Evolutionary conservation across 1,140 invertebrate species (phyloP), one percentile per base, ranked within the genome.

Genomic region (Drosophila rhopaloa): DNA sequence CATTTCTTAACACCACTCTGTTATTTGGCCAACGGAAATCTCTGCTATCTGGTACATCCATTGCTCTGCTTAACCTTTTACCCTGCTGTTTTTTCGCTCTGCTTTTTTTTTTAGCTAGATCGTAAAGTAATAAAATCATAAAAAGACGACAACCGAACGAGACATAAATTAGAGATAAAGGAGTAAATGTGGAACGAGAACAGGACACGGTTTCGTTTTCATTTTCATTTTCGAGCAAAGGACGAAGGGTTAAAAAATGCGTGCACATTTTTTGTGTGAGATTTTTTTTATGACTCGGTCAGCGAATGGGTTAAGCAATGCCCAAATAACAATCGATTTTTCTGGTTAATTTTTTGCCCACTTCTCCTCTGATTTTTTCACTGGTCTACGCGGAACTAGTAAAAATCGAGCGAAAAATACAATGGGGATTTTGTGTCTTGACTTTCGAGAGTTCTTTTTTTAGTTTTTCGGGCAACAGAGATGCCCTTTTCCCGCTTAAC

Each of bases 121-220:
- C 83, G 65, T 89, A 88, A 89, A 88, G 76, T 70, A 89, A 88
- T 89, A 89, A 89, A 88, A 70, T 55, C 65, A 81, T 89, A 89
- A 89, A 88, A 62, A 61, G 48, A 62, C 24, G 55, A 63, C 73
- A 50, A 65, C 46, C 60, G 72, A 61, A 58, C 53, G 51, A 27
- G 73, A 62, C 76, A 68, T 71, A 71, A 71, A 71, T 71, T 71
- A 58, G 51, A 82, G 58, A 85, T 70, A 88, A 86, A 85, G 66
- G 78, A 88, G 77, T 79, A 86, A 78, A 88, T 88, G 62, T 88
- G 71, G 66, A 86, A 83, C 83, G 72, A 53, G 81, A 73, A 83
- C 62, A 60, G 65, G 68, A 55, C 44, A 60, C 65, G 65, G 63
- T 65, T 67, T 65, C 60, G 38, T 50, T 66, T 66, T 66, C 62